phyloP scores from a whole-genome alignment of 1,140 invertebrate genomes.

The Portunus trituberculatus region DNA sequence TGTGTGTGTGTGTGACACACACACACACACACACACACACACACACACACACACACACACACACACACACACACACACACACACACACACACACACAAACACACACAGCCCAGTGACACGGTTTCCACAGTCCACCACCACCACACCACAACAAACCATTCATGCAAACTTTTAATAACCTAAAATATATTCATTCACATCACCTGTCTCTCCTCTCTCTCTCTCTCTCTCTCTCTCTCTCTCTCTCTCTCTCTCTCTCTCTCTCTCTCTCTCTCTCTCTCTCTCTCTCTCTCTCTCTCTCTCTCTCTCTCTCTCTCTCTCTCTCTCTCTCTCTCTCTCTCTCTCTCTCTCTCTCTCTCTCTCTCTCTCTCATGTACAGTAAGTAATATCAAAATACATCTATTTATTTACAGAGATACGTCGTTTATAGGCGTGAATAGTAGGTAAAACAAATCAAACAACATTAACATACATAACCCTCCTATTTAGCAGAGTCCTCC shows the following conservation, averaged over 20 bases:
- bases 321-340: not conserved
- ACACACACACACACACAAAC: slow-evolving; percentile 7
- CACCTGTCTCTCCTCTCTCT: not conserved
- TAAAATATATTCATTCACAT: not conserved
- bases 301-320: not conserved
- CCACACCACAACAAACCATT: not conserved
- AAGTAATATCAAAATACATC: too few relatives aligned
- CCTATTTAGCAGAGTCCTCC: not conserved
- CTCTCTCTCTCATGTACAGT: not conserved
- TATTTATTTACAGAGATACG: too few relatives aligned
- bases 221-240: not conserved
- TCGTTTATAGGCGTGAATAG: too few relatives aligned
- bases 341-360: slow-evolving; percentile 20
- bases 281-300: not conserved
- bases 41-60: too few relatives aligned
- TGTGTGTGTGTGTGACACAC: not conserved
- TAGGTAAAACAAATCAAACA: too few relatives aligned
- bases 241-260: not conserved
- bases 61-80: not conserved
- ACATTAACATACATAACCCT: not conserved
- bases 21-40: too few relatives aligned
- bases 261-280: not conserved
- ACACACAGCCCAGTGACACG: not conserved
- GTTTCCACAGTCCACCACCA: not conserved
- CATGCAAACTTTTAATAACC: not conserved